A percentile compares a stretch with the other conserved stretches of the same genome.
Conservation (phyloP, 2,888 invertebrate species). For the Hypolimnas misippus region DNA sequence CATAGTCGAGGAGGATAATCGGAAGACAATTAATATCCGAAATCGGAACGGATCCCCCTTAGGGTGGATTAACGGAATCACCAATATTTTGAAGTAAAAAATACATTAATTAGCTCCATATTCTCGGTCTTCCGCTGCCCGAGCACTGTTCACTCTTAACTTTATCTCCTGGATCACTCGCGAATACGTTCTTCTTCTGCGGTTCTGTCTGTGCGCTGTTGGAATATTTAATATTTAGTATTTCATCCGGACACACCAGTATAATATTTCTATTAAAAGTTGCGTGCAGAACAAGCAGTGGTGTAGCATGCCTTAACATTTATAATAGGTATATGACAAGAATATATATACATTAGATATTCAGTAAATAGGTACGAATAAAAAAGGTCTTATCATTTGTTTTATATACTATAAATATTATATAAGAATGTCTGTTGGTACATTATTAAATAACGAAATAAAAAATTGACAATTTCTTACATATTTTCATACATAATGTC, state of each 20-base stretch:
- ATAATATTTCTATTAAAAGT: not conserved
- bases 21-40: too few relatives aligned
- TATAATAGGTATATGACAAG: not conserved
- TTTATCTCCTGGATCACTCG: conserved; percentile 49
- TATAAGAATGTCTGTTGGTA: too few relatives aligned
- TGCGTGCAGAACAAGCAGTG: conserved; percentile 22
- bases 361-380: not conserved
- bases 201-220: conserved; percentile 56
- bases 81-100: not conserved
- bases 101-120: conserved; percentile 58
- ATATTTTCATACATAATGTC: too few relatives aligned
- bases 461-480: too few relatives aligned
- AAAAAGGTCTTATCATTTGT: too few relatives aligned
- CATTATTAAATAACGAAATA: too few relatives aligned
- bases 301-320: conserved; percentile 22
- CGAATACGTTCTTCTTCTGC: conserved; percentile 59
- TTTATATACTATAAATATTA: too few relatives aligned
- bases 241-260: not conserved
- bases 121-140: conserved; percentile 59
- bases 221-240: conserved; percentile 33
- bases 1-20: too few relatives aligned
- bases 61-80: too few relatives aligned
- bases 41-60: too few relatives aligned
- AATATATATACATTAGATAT: not conserved
- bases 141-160: conserved; percentile 60